Evolutionary conservation across 2,888 invertebrate genomes (phyloP), one percentile per base, ranked within the genome.

Genomic region (Magallana nippona): DNA sequence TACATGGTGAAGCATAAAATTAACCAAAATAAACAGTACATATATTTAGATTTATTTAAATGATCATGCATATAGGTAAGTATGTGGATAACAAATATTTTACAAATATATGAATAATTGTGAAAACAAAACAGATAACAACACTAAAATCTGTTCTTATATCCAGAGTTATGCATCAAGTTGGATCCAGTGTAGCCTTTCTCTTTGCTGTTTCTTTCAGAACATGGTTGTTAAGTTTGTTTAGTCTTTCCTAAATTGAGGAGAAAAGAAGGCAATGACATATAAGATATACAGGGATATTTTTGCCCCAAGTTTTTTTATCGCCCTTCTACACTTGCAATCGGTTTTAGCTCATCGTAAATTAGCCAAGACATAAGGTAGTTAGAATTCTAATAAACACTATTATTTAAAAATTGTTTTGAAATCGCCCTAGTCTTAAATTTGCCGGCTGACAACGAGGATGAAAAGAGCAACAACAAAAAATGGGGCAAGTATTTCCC

Each of bases 191-290:
- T 83, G 92, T 86, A 2, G 93, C 89, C 86, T 93, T 94, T 79
- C 92, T 89, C 63, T 96, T 96, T 57, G 96, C 95, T 83, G 97
- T 97, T 93, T 98, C 98, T 93, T 96, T 97, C 87, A 96, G 96
- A 13, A 98, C 96, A 88, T 96, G 96, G 86, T 96, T 96, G 92
- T 98, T 97, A 57, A 98, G 96, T 94, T 96, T 97, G 93, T 96
- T 97, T 82, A 98, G 94, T 88, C 98, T 95, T 89, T 97, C 97
- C 96, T 96, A 71, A 89, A 60, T 22, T 79, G 82, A 84, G 62
- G 17, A 1, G n/a, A 27, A n/a, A 77, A 22, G 44, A 27, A 77
- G 3, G 10, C 44, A 44, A 78, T 13, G 2, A 1, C 32, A 78
- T 44, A 44, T 2, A 5, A 5, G 8, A 78, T 44, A 44, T 2